These are phyloP conservation scores for Desmophyllum pertusum DNA, from an alignment of 92 coral and sea anemone genomes.

Conservation along the genomic window DNA sequence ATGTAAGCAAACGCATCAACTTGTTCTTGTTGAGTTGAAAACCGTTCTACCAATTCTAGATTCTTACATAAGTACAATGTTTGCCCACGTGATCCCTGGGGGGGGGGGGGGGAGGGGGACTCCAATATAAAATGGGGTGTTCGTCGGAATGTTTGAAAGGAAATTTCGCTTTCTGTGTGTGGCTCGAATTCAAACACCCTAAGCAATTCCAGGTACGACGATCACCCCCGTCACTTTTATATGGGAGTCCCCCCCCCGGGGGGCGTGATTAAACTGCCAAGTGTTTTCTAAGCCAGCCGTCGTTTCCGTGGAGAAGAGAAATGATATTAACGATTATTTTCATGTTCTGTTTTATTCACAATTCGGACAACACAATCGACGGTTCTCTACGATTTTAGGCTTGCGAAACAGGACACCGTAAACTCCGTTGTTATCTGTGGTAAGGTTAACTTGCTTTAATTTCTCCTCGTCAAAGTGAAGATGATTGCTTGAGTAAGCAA, in stretches of 20 bases:
- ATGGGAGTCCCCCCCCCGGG: neutral
- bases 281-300: neutral
- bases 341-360: neutral
- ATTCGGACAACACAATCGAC: neutral
- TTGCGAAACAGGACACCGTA: neutral
- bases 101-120: too few species aligned
- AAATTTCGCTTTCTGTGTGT: too few species aligned
- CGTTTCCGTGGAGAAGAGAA: constrained; percentile 9
- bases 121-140: too few species aligned
- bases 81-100: neutral
- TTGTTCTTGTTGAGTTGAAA: neutral
- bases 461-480: too few species aligned
- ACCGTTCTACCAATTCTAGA: neutral
- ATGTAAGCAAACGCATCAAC: neutral
- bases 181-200: too few species aligned
- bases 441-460: neutral
- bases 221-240: too few species aligned
- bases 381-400: neutral
- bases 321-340: neutral
- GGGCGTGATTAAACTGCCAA: neutral
- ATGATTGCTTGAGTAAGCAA: too few species aligned
- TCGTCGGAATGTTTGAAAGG: too few species aligned
- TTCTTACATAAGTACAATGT: too few species aligned
- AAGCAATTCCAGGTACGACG: too few species aligned
- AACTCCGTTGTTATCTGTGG: neutral